These are phyloP conservation scores for Anadara kagoshimensis DNA, from an alignment of 1,140 invertebrate species.

Conservation along the genomic window DNA sequence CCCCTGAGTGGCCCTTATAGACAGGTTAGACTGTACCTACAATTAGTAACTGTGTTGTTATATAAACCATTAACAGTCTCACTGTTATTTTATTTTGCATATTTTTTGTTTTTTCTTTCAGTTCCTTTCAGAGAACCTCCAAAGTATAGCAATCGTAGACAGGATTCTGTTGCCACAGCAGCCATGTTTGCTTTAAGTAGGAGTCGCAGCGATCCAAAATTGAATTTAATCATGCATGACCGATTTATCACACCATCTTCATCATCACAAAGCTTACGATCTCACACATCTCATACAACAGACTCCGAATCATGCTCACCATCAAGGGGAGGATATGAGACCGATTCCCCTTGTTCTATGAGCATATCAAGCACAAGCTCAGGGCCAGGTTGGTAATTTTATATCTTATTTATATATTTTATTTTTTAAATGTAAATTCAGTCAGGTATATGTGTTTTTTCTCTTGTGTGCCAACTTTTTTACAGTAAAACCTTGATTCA, in stretches of 20 bases:
- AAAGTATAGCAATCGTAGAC: constrained; percentile 91
- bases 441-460: too few species aligned
- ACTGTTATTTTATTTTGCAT: not conserved
- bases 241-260: constrained; percentile 40
- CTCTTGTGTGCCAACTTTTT: too few species aligned
- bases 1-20: too few species aligned
- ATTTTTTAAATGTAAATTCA: too few species aligned
- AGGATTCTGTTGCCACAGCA: constrained; percentile 51
- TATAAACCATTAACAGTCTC: too few species aligned
- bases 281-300: constrained; percentile 46
- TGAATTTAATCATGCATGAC: constrained; percentile 55
- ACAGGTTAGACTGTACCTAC: too few species aligned
- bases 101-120: constrained; percentile 73
- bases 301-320: constrained; percentile 47
- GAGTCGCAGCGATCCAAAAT: constrained; percentile 67
- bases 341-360: constrained; percentile 67
- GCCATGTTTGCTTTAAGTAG: constrained; percentile 57
- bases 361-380: constrained; percentile 69
- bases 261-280: constrained; percentile 43
- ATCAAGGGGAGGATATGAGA: constrained; percentile 52
- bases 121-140: constrained; percentile 96
- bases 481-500: too few species aligned
- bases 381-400: constrained; percentile 56
- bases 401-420: too few species aligned
- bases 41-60: too few species aligned